Base-by-base conservation (phyloP, 1,140 invertebrate species). In the Dolichoris vasculosae region DNA sequence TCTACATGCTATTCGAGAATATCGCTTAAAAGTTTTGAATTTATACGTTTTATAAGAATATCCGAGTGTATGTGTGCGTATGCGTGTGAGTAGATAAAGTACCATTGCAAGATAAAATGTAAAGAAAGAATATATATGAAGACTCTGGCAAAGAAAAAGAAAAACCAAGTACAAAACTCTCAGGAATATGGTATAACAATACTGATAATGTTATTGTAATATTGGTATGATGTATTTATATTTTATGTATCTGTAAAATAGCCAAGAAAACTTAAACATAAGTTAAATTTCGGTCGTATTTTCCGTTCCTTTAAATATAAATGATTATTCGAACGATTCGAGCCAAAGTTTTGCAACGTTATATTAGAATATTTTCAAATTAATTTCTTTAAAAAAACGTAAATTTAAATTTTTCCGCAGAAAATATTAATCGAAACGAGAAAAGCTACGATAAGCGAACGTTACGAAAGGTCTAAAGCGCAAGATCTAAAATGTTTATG, bases 1-100 rank as follows among this genome's bases (percentile, higher is more conserved):
- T 80, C 35, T 43, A 75, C 48, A 55, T 63, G 23, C 40, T 26
- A 4, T 35, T 11, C 32, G 35, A 17, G 43, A n/a, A n/a, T 32
- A 6, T 67, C 7, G 17, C 32, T 46, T 51, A 48, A 83, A 64
- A 83, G 32, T 83, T 83, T 76, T 38, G 9, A 76, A 83, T 71
- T 83, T 43, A 46, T 73, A 26, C 11, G 30, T 69, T 67, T 69
- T 7, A 69, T 48, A 23, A 26, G 40, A 67, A 64, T 80, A 32
- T 17, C 15, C 17, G 20, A 17, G 20, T 17, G 20, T 55, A 17
- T 17, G 15, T 17, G 51, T 55, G 51, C 35, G 2, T 35, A 13
- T 71, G 6, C 15, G 35, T 32, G 13, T 32, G 1, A 17, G 26
- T 71, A 71, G 13, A 26, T 40, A 71, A 40, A 43, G 23, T 73